Evolutionary conservation across 2,113 vertebrate genomes (phyloP).

Genomic region (Hemiscyllium ocellatum): DNA sequence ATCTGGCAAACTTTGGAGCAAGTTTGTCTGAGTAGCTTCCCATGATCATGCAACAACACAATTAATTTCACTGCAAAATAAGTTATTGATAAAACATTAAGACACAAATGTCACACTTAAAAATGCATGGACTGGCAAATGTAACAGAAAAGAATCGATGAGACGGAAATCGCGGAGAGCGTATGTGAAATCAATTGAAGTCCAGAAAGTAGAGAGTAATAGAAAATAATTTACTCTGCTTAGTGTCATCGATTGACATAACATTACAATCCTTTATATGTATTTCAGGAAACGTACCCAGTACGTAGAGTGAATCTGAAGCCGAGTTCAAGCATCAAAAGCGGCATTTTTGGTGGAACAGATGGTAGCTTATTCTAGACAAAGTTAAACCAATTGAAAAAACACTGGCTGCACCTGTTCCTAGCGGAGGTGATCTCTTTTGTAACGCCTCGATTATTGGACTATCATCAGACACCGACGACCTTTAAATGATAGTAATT

Average conservation of each 20-base stretch:
- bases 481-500: background rate
- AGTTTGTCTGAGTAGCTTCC: background rate
- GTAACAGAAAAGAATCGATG: background rate
- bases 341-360: background rate
- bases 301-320: background rate
- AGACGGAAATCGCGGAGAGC: background rate
- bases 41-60: background rate
- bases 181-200: background rate
- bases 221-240: background rate
- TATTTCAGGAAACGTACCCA: background rate
- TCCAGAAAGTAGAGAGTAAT: background rate
- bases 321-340: background rate
- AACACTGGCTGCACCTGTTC: background rate
- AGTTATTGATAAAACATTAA: background rate
- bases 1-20: background rate
- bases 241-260: background rate
- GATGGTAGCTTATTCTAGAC: background rate
- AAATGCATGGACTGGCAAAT: background rate
- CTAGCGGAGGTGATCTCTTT: background rate
- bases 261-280: background rate
- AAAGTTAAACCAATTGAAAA: background rate
- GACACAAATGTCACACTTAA: background rate
- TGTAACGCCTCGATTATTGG: background rate
- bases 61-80: background rate
- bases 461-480: background rate